phyloP scores from a whole-genome alignment of 2,888 invertebrate species.

The Steinernema hermaphroditum region DNA sequence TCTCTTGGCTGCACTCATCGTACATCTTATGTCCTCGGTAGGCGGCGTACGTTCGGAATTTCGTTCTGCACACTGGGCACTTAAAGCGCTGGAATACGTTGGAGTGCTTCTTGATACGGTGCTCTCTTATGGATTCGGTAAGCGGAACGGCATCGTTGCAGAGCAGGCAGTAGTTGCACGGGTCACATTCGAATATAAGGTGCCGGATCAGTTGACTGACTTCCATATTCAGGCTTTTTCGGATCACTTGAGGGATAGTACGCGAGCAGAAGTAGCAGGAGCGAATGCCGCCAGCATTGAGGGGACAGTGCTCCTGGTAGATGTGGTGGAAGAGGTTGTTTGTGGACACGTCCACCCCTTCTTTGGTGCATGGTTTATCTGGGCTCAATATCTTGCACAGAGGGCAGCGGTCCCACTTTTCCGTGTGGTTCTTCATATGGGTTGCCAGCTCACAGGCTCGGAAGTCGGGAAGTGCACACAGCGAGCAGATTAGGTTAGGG shows the following conservation, averaged over 20 bases:
- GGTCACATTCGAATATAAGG: neutral
- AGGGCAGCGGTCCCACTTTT: neutral
- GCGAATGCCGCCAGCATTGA: neutral
- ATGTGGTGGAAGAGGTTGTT: neutral
- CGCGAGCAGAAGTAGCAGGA: slow-evolving; percentile 2
- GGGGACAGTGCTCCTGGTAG: neutral
- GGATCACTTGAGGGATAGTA: neutral
- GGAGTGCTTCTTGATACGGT: neutral
- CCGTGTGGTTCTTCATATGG: neutral
- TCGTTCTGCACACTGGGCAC: neutral
- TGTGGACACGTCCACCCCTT: neutral
- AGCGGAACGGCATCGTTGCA: neutral
- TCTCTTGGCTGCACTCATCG: neutral
- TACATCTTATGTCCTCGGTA: neutral
- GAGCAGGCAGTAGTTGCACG: neutral
- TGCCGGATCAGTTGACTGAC: neutral
- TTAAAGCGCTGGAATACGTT: neutral
- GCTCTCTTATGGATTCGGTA: neutral
- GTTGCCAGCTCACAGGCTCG: neutral
- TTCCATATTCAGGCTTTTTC: neutral
- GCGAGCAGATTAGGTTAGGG: neutral
- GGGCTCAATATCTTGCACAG: neutral
- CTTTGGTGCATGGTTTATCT: neutral
- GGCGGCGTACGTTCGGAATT: neutral
- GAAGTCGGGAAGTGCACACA: neutral